Base-by-base conservation (phyloP, 2,113 vertebrate species). In the Murina feae region DNA sequence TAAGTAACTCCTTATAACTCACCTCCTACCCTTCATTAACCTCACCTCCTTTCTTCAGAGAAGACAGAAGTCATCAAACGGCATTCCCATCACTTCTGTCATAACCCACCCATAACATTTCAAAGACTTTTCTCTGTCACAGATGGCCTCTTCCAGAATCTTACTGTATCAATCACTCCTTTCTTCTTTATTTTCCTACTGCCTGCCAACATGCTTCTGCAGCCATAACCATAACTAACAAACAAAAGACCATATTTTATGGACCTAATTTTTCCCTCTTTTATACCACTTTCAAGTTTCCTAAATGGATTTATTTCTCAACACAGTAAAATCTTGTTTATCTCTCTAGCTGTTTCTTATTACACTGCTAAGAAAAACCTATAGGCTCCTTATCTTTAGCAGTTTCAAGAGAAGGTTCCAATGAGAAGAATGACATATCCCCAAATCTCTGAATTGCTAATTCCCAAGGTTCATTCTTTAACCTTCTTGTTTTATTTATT, bases 261-360 rank as follows among this genome's bases (percentile, higher is more conserved):
- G 55, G 60, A 74, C 47, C 7, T 51, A 21, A 49, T 49, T 72
- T 84, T 92, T 90, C 8, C 37, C 9, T 89, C 28, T 44, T 96
- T 21, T 90, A 53, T 82, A 89, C 23, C 42, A 93, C 18, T 60
- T 81, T 37, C 32, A 89, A 84, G 51, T 12, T 89, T 93, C 87
- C 66, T 75, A 91, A 87, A 89, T 23, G 4, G 7, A 82, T 86
- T 79, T 81, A 53, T 75, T 96, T 63, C 32, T 90, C 68, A 72
- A 80, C 4, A 60, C 18, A 68, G 80, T 81, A 92, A 93, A 85
- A 79, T 90, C 28, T 87, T n/a, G 18, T 74, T 91, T 91, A 30
- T 91, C 25, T 60, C 23, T 60, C n/a, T 90, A 90, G 44, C 20
- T 90, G 6, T 88, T 91, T 78, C 37, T 86, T 93, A 94, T 86